Conservation (phyloP, 2,888 invertebrate genomes). For the Willowsia nigromaculata region DNA sequence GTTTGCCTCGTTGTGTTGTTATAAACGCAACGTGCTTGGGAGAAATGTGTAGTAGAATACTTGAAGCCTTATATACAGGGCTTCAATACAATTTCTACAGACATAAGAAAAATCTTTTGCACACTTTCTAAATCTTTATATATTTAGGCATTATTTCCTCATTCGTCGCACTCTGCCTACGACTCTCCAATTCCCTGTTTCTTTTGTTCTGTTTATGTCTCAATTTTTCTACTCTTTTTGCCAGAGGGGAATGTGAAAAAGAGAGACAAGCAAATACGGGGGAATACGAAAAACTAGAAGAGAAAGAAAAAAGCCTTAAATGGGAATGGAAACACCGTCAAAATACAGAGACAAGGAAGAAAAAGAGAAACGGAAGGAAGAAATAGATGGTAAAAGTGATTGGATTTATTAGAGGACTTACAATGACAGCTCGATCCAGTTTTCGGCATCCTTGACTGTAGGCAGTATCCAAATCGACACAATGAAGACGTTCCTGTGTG, state of each 20-base stretch:
- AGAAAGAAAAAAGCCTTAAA: conserved; percentile 45
- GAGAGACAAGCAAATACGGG: background rate
- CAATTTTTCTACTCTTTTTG: conserved; percentile 37
- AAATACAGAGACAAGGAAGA: conserved; percentile 47
- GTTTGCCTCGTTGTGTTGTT: conserved; percentile 61
- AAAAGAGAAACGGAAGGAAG: conserved; percentile 71
- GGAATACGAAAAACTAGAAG: conserved; percentile 22
- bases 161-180: conserved; percentile 25
- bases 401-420: conserved; percentile 80
- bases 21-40: conserved; percentile 28
- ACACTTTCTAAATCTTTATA: conserved; percentile 24
- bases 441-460: conserved; percentile 87
- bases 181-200: conserved; percentile 1
- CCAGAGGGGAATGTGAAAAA: conserved; percentile 69
- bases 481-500: conserved; percentile 83
- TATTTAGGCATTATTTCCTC: conserved; percentile 27
- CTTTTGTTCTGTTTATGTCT: conserved; percentile 33
- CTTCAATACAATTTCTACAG: background rate
- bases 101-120: background rate
- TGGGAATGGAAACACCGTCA: conserved; percentile 66
- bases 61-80: background rate
- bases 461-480: conserved; percentile 88
- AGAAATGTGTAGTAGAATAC: background rate
- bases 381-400: conserved; percentile 77
- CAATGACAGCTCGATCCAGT: conserved; percentile 84